Evolutionary conservation across 2,113 vertebrate genomes (phyloP).

Genomic region (Pelecanoides urinatrix): DNA sequence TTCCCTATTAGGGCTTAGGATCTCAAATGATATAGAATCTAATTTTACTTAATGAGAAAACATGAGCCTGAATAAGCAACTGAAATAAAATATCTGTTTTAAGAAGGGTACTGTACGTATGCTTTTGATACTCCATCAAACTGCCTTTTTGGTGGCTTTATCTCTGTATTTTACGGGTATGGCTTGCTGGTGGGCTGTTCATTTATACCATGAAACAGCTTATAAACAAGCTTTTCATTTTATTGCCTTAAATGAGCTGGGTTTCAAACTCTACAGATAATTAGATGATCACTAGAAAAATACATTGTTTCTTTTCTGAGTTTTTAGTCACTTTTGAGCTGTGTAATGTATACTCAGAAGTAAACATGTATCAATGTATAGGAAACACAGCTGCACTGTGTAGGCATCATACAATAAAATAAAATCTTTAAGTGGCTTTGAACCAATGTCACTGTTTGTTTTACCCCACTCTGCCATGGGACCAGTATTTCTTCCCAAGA

Average conservation of each 20-base stretch:
- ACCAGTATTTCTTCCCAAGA: not conserved
- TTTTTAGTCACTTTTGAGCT: not conserved
- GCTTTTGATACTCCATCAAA: not conserved
- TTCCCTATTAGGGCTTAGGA: not conserved
- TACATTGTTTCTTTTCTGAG: not conserved
- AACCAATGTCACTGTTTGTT: not conserved
- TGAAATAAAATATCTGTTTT: not conserved
- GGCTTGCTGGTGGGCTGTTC: not conserved
- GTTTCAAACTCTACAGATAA: not conserved
- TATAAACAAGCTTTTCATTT: constrained; percentile 10
- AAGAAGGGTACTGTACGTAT: fast-evolving
- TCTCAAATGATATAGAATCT: not conserved
- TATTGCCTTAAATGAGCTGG: not conserved
- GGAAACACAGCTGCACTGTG: not conserved
- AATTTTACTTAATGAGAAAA: not conserved
- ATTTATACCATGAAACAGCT: not conserved
- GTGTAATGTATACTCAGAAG: not conserved
- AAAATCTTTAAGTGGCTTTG: not conserved
- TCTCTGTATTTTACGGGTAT: not conserved
- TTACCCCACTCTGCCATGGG: not conserved
- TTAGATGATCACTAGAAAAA: not conserved
- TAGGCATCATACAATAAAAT: not conserved
- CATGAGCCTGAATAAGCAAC: not conserved
- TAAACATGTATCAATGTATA: not conserved
- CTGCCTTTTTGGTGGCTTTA: not conserved